phyloP scores from a whole-genome alignment of 1,140 invertebrate genomes.

The Tyrophagus putrescentiae region DNA sequence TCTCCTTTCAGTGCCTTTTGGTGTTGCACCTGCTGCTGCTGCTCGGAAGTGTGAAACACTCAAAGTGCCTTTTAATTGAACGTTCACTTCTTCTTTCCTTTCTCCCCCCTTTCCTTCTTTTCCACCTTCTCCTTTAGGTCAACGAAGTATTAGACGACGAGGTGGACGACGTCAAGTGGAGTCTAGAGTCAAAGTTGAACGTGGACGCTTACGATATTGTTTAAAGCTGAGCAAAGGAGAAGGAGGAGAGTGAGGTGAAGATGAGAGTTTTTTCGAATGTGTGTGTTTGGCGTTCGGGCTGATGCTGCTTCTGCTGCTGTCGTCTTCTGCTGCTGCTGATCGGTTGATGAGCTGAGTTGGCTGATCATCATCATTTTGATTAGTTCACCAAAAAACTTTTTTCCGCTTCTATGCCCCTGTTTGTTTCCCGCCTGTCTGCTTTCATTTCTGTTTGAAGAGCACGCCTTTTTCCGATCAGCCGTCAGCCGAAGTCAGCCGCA shows the following conservation, averaged over 20 bases:
- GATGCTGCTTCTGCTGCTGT: too few relatives aligned
- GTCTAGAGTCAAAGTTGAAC: conserved; percentile 11
- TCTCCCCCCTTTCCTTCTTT: neutral
- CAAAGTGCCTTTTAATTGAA: neutral
- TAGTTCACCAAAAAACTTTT: neutral
- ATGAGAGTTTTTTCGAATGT: neutral
- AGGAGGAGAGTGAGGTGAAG: neutral
- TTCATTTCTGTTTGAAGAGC: too few relatives aligned
- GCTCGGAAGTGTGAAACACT: neutral
- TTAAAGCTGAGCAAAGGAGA: neutral
- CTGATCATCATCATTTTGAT: neutral
- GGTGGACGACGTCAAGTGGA: conserved; percentile 17
- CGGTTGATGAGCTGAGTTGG: neutral
- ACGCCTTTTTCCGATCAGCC: too few relatives aligned
- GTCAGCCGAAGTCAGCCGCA: too few relatives aligned
- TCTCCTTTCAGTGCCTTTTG: too few relatives aligned
- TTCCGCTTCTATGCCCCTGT: neutral
- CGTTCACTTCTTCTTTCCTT: too few relatives aligned
- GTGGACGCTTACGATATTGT: conserved; percentile 15
- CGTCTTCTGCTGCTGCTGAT: too few relatives aligned
- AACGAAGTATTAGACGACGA: conserved; percentile 20
- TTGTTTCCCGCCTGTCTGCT: too few relatives aligned
- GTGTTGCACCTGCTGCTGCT: conserved; percentile 14
- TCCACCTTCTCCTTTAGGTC: neutral
- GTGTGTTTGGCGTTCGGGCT: too few relatives aligned